phyloP scores from a whole-genome alignment of 2,797 vertebrate species.

The Liparis tanakae region DNA sequence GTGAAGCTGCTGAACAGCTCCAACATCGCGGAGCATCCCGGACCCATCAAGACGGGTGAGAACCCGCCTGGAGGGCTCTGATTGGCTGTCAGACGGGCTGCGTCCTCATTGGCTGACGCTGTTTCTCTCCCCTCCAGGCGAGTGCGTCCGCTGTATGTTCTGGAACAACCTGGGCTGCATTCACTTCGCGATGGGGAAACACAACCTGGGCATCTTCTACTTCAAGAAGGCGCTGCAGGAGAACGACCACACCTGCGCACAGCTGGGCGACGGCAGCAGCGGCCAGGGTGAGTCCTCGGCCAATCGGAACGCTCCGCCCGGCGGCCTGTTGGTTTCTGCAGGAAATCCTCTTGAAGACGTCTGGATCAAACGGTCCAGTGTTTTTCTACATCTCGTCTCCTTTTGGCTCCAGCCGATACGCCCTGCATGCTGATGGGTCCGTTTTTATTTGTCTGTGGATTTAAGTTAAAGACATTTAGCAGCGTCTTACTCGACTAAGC shows the following conservation, averaged over 20 bases:
- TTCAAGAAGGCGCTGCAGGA: constrained; percentile 99
- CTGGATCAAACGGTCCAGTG: no score
- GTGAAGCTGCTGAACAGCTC: constrained; percentile 97
- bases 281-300: constrained; percentile 85
- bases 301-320: no score
- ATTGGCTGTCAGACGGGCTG: not conserved
- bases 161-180: constrained; percentile 99
- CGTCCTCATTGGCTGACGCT: not conserved
- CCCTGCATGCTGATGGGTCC: no score
- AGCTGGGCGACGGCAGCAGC: constrained; percentile 86
- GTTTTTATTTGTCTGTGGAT: no score
- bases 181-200: constrained; percentile 99
- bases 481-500: no score
- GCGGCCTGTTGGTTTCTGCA: no score
- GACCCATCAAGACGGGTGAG: constrained; percentile 96
- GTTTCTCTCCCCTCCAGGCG: constrained; percentile 82
- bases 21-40: constrained; percentile 96
- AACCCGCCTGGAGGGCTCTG: not conserved
- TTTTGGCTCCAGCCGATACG: not conserved
- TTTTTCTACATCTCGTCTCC: not conserved
- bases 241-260: constrained; percentile 93
- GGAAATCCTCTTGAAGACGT: no score
- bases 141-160: constrained; percentile 98
- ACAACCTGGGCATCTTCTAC: constrained; percentile 98
- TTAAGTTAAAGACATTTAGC: no score